phyloP scores from a whole-genome alignment of 1,140 invertebrate genomes.

The Heliconius hermathena region DNA sequence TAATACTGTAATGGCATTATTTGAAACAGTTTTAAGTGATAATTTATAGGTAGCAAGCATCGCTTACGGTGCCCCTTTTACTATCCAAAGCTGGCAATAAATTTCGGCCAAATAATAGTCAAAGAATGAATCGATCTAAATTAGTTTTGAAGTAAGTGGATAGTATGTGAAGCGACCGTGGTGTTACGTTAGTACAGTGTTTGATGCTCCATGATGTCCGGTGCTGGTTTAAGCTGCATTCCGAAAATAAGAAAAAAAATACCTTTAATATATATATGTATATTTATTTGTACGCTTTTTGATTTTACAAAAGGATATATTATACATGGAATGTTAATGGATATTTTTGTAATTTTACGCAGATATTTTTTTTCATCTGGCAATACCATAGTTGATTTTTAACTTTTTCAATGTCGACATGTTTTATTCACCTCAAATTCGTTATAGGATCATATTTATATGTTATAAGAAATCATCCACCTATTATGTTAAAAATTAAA shows the following conservation, averaged over 20 bases:
- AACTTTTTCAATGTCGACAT: not conserved
- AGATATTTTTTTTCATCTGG: too few relatives aligned
- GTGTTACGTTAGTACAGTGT: slow-evolving; percentile 51
- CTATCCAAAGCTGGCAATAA: slow-evolving; percentile 35
- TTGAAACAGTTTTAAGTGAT: slow-evolving; percentile 49
- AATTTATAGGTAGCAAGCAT: slow-evolving; percentile 54
- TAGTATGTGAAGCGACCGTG: slow-evolving; percentile 42
- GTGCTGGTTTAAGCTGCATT: slow-evolving; percentile 76
- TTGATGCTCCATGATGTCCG: slow-evolving; percentile 58
- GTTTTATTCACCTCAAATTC: not conserved
- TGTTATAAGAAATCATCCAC: not conserved
- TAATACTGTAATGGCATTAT: slow-evolving; percentile 60
- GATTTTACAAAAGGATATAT: too few relatives aligned
- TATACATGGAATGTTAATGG: too few relatives aligned
- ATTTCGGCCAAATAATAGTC: not conserved
- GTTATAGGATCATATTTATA: not conserved
- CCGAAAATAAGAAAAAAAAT: slow-evolving; percentile 57
- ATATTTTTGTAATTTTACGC: too few relatives aligned
- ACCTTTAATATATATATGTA: slow-evolving; percentile 26
- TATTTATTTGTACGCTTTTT: not conserved
- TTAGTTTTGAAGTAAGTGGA: not conserved
- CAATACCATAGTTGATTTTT: too few relatives aligned
- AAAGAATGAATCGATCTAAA: not conserved
- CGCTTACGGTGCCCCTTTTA: slow-evolving; percentile 47
- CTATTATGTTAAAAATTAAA: not conserved